Evolutionary conservation across 2,888 invertebrate genomes (phyloP), one percentile per base, ranked within the genome.

Genomic region (Gonocerus acuteangulatus): DNA sequence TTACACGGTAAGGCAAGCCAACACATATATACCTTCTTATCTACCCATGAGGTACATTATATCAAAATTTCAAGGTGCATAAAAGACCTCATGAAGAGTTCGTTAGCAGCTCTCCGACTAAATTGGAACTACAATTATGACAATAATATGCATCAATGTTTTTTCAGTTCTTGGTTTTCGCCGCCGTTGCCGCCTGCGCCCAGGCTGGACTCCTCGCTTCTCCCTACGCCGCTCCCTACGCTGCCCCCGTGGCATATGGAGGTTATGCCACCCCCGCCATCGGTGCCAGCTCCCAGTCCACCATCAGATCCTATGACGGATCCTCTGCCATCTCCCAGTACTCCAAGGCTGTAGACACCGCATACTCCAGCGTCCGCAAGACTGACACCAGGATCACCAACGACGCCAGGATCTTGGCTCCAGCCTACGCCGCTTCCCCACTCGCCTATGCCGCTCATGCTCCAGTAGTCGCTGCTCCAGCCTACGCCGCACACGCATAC

Each of bases 321-420:
- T 79, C 79, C 69, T 74, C 76, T 62, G 77, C 77, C 44, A 77
- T 82, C 2, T 80, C 82, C 60, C 76, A 76, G 70, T 76, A 79
- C 74, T 77, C 79, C 68, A 82, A 82, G 72, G 78, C 79, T 58
- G 78, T 80, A 27, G 79, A 81, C 69, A 79, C 80, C 54, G 78
- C 81, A 60, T 81, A 79, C 75, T 80, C 81, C 66, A 80, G 78
- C 70, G 79, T 81, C 32, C 78, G 80, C 71, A 82, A 82, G 73
- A 76, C 74, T 72, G 80, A 82, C 65, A 79, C 80, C 52, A 78
- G 80, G 67, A 74, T 79, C 72, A 79, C 77, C 73, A 80, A 80
- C n/a, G 1, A 75, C 74, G 65, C 72, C 71, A 44, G 42, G 11
- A 42, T 48, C 60, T 11, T 76, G 74, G 76, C 76, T 1, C 61